Base-by-base conservation (phyloP, 2,113 vertebrate species). In the Rhagologus leucostigma region DNA sequence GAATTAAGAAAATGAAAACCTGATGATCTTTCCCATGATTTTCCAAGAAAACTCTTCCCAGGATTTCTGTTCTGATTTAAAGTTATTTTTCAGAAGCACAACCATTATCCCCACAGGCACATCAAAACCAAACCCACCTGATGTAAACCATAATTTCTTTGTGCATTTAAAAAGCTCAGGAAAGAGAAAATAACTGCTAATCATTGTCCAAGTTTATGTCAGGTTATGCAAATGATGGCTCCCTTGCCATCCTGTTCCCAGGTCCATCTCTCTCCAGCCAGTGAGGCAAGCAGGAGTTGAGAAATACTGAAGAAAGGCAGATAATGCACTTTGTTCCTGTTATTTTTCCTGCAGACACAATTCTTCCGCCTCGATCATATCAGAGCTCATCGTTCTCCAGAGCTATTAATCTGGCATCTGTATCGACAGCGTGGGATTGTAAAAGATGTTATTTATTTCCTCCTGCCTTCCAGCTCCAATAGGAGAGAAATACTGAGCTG, bases 341-440 rank as follows among this genome's bases (percentile, higher is more conserved):
- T 76, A 69, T 90, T 76, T 79, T 74, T 87, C 55, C 41, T 50
- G 90, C 55, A 87, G 90, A 85, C 37, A 52, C 22, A 76, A 68
- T 88, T 90, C 77, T 59, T n/a, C 63, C 74, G 70, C 53, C 67
- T 44, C 33, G 59, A 93, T 85, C 47, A 75, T 70, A 90, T 89
- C 95, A 90, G 79, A 86, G 71, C 78, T 84, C 85, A 88, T 93
- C 71, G 33, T 70, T 94, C 83, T 94, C 79, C 55, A 86, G 86
- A 80, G 76, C 75, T 79, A 73, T 91, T 95, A 90, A 94, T 95
- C 92, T 94, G 90, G 41, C 75, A 84, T 63, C 67, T 76, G 24
- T 78, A 91, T 93, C 90, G 90, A 91, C 87, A 93, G 21, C 1
- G 8, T 59, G 52, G 79, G 76, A 86, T 55, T 89, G 76, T 81